Conservation (phyloP, 1,140 invertebrate genomes). For the Drosophila cardini region DNA sequence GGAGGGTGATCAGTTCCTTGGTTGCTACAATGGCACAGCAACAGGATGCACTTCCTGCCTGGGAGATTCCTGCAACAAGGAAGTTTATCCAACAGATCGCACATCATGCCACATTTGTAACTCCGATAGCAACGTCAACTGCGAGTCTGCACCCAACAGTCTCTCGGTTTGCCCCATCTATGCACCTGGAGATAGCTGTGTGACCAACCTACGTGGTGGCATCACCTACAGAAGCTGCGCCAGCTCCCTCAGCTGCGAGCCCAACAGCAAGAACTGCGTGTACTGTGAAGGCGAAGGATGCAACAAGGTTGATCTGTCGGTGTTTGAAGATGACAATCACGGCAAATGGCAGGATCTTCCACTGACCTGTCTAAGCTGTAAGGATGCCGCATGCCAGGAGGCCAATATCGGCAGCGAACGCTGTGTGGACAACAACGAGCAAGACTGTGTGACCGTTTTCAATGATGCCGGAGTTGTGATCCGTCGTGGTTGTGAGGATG, state of each 20-base stretch:
- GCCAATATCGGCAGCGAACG: neutral
- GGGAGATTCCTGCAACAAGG: slow-evolving; percentile 62
- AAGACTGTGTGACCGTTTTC: slow-evolving; percentile 78
- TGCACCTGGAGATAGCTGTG: slow-evolving; percentile 57
- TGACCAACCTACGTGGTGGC: slow-evolving; percentile 62
- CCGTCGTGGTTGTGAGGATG: slow-evolving; percentile 68
- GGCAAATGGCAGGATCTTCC: slow-evolving; percentile 82
- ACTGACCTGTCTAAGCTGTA: slow-evolving; percentile 62
- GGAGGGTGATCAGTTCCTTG: slow-evolving; percentile 70
- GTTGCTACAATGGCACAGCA: slow-evolving; percentile 73
- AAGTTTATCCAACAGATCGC: slow-evolving; percentile 59
- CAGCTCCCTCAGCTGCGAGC: slow-evolving; percentile 65
- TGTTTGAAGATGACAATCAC: slow-evolving; percentile 61
- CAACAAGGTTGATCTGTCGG: slow-evolving; percentile 60
- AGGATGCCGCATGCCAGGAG: slow-evolving; percentile 35
- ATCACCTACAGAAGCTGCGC: slow-evolving; percentile 68
- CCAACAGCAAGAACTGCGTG: slow-evolving; percentile 57
- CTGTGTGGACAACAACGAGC: slow-evolving; percentile 71
- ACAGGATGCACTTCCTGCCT: slow-evolving; percentile 52
- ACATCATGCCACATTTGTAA: slow-evolving; percentile 73
- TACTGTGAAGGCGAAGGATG: slow-evolving; percentile 68
- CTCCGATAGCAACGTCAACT: slow-evolving; percentile 55
- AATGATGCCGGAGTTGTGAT: slow-evolving; percentile 45
- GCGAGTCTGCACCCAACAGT: slow-evolving; percentile 55
- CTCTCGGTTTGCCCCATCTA: slow-evolving; percentile 63